Evolutionary conservation across 2,888 invertebrate species (phyloP).

Genomic region (Clistopyga incitator): DNA sequence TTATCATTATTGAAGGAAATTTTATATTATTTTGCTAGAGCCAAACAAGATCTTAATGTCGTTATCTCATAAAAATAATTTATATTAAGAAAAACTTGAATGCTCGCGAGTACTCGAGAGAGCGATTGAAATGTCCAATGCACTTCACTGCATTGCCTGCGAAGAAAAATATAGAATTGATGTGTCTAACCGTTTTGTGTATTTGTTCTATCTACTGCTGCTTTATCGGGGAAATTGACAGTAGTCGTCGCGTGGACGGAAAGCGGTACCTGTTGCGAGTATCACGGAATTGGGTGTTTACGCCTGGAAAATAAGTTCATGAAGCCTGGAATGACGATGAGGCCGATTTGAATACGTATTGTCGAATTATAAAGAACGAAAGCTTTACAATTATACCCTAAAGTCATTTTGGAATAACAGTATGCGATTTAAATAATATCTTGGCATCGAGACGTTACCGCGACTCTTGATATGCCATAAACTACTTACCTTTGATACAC

Average conservation of each 20-base stretch:
- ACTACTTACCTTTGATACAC: slow-evolving; percentile 39
- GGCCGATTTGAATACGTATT: slow-evolving; percentile 4
- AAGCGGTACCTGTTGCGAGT: slow-evolving; percentile 49
- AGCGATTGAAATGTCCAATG: slow-evolving; percentile 57
- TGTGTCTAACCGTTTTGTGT: slow-evolving; percentile 9
- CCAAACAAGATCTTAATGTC: too few relatives aligned
- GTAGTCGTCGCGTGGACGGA: slow-evolving; percentile 25
- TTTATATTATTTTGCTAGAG: neutral
- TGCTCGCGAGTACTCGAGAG: slow-evolving; percentile 43
- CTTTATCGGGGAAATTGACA: slow-evolving; percentile 37
- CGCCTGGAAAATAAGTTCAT: slow-evolving; percentile 12
- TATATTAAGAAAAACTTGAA: neutral
- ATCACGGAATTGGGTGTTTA: slow-evolving; percentile 23
- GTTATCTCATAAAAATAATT: neutral
- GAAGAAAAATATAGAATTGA: slow-evolving; percentile 36
- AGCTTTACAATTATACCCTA: slow-evolving; percentile 17
- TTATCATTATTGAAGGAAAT: neutral
- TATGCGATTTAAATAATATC: neutral
- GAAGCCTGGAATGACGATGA: slow-evolving; percentile 6
- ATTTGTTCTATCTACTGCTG: slow-evolving; percentile 28
- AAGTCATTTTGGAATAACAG: slow-evolving; percentile 36
- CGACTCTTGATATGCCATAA: neutral
- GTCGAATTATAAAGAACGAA: slow-evolving; percentile 14
- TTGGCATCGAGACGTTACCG: neutral
- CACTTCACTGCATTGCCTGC: slow-evolving; percentile 21